phyloP scores from a whole-genome alignment of 2,888 invertebrate species.

The Slavum lentiscoides region DNA sequence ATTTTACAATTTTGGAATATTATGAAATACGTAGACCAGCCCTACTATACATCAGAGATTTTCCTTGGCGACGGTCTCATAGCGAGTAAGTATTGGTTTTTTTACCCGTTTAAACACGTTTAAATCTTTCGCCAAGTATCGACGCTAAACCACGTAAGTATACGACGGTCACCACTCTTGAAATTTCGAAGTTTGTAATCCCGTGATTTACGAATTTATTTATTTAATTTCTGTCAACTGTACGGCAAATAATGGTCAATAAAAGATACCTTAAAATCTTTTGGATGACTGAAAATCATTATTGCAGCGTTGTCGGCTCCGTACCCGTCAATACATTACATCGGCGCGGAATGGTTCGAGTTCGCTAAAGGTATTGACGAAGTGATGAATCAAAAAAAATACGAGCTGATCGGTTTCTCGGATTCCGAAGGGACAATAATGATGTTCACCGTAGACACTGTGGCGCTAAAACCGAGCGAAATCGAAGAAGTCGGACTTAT shows the following conservation, averaged over 20 bases:
- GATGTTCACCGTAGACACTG: background rate
- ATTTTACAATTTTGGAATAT: conserved; percentile 58
- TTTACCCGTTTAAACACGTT: too few relatives aligned
- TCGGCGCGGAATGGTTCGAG: background rate
- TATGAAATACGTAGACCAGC: conserved; percentile 58
- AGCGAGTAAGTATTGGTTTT: background rate
- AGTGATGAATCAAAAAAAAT: background rate
- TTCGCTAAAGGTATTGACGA: background rate
- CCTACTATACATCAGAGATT: conserved; percentile 9
- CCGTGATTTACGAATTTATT: too few relatives aligned
- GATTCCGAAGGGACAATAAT: conserved; percentile 14
- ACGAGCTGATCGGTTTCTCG: conserved; percentile 32
- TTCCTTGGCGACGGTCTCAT: conserved; percentile 10
- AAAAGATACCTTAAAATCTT: too few relatives aligned
- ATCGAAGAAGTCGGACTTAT: conserved; percentile 7
- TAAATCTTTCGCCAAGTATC: too few relatives aligned
- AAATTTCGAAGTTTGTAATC: too few relatives aligned
- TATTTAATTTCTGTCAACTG: too few relatives aligned
- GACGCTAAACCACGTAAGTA: too few relatives aligned
- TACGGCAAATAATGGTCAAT: too few relatives aligned
- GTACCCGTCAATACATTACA: background rate
- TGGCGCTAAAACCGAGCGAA: background rate
- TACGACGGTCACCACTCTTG: too few relatives aligned
- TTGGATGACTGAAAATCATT: too few relatives aligned
- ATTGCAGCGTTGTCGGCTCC: conserved; percentile 28